Conservation (phyloP, 2,113 vertebrate genomes). For the Mugil cephalus region DNA sequence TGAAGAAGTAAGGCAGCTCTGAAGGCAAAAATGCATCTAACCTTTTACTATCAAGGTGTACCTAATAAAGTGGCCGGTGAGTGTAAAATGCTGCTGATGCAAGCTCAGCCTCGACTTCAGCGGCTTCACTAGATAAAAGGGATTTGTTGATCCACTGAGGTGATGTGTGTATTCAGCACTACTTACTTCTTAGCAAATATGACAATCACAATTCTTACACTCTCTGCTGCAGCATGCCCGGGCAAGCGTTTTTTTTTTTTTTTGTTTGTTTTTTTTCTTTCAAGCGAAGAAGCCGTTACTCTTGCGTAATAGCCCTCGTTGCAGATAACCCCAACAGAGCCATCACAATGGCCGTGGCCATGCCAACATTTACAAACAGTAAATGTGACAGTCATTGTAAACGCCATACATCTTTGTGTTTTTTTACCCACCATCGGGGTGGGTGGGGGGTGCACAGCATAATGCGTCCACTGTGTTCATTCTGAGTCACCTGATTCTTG, state of each 20-base stretch:
- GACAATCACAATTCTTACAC: not conserved
- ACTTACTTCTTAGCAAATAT: not conserved
- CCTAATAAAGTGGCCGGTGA: too few relatives aligned
- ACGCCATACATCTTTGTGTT: not conserved
- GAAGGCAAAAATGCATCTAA: too few relatives aligned
- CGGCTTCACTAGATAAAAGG: too few relatives aligned
- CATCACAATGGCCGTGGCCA: slow-evolving; percentile 25
- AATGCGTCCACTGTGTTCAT: not conserved
- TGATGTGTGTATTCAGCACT: not conserved
- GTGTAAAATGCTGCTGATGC: too few relatives aligned
- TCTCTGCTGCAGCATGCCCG: slow-evolving; percentile 44
- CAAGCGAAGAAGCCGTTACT: slow-evolving; percentile 2
- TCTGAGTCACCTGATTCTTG: not conserved
- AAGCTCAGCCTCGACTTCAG: too few relatives aligned
- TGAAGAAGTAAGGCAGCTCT: too few relatives aligned
- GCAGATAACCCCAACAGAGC: slow-evolving; percentile 30
- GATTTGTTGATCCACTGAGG: not conserved
- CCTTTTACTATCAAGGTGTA: too few relatives aligned
- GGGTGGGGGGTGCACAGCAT: too few relatives aligned
- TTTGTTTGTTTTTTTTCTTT: too few relatives aligned
- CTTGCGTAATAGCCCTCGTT: slow-evolving; percentile 5
- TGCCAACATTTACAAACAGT: slow-evolving; percentile 45
- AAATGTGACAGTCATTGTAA: not conserved
- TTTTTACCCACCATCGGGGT: too few relatives aligned
- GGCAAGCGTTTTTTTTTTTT: slow-evolving; percentile 30